A percentile compares a stretch with the other conserved stretches of the same genome.
phyloP scores from a whole-genome alignment of 2,113 vertebrate species.

The Catharus fuscescens region DNA sequence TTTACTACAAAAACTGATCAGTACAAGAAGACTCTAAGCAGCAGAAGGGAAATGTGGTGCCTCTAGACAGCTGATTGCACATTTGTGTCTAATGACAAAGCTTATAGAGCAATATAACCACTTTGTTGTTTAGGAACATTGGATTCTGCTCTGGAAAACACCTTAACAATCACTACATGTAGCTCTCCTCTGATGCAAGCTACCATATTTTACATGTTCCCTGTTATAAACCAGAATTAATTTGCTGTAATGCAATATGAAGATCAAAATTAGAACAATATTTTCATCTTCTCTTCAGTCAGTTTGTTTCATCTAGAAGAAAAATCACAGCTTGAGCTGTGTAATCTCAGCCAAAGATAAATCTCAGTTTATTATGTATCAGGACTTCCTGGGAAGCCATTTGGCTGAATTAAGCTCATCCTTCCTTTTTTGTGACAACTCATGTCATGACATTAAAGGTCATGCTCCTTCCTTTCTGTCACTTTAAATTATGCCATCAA shows the following conservation, averaged over 20 bases:
- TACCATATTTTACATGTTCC: neutral
- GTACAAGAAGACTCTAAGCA: neutral
- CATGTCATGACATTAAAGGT: conserved; percentile 50
- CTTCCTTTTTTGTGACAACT: conserved; percentile 8
- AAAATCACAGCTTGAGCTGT: conserved; percentile 4
- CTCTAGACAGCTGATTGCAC: neutral
- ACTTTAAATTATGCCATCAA: neutral
- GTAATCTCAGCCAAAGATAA: conserved; percentile 31
- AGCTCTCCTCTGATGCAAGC: neutral
- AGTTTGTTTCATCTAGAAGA: conserved; percentile 9
- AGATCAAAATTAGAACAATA: conserved; percentile 27
- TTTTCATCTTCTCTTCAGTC: conserved; percentile 1
- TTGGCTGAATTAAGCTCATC: conserved; percentile 45
- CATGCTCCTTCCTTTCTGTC: conserved; percentile 4
- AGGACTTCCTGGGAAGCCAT: neutral
- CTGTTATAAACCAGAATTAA: neutral
- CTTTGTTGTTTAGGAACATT: neutral
- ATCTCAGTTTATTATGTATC: conserved; percentile 34
- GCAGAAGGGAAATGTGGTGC: neutral
- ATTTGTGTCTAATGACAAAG: neutral
- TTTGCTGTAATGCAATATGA: neutral
- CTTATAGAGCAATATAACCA: neutral
- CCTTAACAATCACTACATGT: neutral
- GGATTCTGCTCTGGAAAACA: neutral
- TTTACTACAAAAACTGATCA: neutral